phyloP scores from a whole-genome alignment of 2,113 vertebrate species.

The Campylomormyrus numenius region DNA sequence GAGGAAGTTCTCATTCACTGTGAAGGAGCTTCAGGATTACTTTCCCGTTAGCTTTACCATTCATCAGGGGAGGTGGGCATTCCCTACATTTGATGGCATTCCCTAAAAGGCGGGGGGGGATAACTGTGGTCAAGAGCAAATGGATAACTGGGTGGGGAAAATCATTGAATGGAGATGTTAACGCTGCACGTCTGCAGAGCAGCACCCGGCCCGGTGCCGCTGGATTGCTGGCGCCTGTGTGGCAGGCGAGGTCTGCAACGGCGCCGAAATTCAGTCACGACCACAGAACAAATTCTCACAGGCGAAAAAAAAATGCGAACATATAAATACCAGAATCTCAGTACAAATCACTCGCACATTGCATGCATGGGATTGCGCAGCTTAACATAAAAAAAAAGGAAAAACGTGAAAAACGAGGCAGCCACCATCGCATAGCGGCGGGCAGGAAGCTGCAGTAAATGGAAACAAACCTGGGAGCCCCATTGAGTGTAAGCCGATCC shows the following conservation, averaged over 20 bases:
- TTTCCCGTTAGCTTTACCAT: background rate
- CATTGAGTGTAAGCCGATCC: background rate
- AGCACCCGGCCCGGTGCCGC: background rate
- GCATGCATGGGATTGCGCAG: background rate
- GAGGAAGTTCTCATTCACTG: background rate
- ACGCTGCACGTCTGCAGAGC: background rate
- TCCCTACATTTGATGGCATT: too few relatives aligned
- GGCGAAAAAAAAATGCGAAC: background rate
- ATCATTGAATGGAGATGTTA: background rate
- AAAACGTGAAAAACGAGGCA: background rate
- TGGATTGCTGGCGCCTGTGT: background rate
- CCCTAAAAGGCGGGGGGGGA: background rate
- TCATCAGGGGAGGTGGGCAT: background rate
- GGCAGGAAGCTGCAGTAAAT: slow-evolving; percentile 5
- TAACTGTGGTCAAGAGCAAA: background rate
- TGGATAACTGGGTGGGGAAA: background rate
- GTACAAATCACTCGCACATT: background rate
- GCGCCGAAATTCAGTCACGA: background rate
- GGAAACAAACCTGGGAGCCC: background rate
- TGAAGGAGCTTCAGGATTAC: background rate
- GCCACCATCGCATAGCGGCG: background rate
- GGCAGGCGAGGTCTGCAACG: background rate
- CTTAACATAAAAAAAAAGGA: background rate
- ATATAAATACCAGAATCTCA: background rate
- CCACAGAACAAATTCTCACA: background rate